A percentile compares a stretch with the other conserved stretches of the same genome.
These are phyloP conservation scores for Lepus oiostolus DNA, from an alignment of 2,797 vertebrate genomes.

Conservation along the genomic window DNA sequence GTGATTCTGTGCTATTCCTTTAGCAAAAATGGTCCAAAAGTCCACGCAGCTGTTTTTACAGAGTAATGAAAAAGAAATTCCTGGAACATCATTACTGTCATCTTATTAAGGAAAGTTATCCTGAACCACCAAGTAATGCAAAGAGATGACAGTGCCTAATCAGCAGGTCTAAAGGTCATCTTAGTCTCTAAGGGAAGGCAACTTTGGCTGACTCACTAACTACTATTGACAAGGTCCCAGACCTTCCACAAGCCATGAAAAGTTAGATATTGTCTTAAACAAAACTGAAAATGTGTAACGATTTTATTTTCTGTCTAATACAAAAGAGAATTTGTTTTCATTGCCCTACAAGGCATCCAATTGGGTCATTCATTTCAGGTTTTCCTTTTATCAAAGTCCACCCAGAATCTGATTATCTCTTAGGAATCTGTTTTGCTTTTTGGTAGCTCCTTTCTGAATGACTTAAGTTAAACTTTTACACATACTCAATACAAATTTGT, in stretches of 20 bases:
- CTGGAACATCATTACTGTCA: background rate
- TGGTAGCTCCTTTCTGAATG: background rate
- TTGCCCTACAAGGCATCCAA: background rate
- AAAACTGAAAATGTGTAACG: background rate
- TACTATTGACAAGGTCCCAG: background rate
- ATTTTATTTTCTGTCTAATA: background rate
- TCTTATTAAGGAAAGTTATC: conserved; percentile 28
- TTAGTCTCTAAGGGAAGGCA: background rate
- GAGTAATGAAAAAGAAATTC: background rate
- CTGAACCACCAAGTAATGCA: background rate
- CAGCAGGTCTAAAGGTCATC: fast-evolving
- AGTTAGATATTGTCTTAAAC: background rate
- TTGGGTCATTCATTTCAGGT: background rate
- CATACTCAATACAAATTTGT: background rate
- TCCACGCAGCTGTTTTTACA: background rate
- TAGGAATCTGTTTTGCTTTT: background rate
- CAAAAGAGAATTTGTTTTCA: background rate
- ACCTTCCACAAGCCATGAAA: background rate
- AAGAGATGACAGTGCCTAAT: background rate
- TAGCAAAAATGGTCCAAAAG: background rate
- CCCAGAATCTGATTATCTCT: background rate
- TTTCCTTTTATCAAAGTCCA: conserved; percentile 33
- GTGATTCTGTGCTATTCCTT: background rate
- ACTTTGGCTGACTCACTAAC: background rate
- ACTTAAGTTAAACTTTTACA: background rate